Base-by-base conservation (phyloP, 2,797 vertebrate genomes). In the Erpetoichthys calabaricus region DNA sequence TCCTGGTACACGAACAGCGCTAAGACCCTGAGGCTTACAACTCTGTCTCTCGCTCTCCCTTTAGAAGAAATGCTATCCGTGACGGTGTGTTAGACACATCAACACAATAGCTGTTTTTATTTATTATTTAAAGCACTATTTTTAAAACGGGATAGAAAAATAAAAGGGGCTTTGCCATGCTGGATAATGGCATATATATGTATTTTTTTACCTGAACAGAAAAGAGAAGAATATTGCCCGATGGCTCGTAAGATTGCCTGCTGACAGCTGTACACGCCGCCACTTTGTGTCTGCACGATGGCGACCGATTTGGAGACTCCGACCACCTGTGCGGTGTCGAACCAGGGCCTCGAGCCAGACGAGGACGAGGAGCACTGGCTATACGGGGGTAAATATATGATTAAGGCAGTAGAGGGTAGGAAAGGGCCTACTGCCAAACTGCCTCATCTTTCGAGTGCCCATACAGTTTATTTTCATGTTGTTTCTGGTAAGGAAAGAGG, bases 291-390 rank as follows among this genome's bases (percentile, higher is more conserved):
- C 6, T 47, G 55, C 51, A 59, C 57, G 53, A 62, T 62, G 61
- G 61, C 57, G 57, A 59, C 57, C 44, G 61, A 59, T 53, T 45
- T 56, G 52, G 53, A 57, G 44, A 46, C 57, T 51, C 52, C 53
- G 44, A 57, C 58, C 10, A 47, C 61, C 6, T 58, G 47, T 41
- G 45, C 54, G 51, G 57, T 58, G 43, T 46, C 61, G 10, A 53
- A 55, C 44, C 47, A 51, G n/a, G 62, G 55, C 2, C 56, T 56
- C 45, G 62, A 62, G 42, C 52, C 56, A 53, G 59, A 54, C 7
- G 65, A 66, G 42, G 69, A 69, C 57, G 67, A 69, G 58, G 67
- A 70, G 55, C 65, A 67, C 44, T 71, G 69, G 69, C 64, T 71
- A 52, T 71, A 71, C 44, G 69, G 69, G 47, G 69, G 69, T 71